Evolutionary conservation across 1,140 invertebrate species (phyloP).

Genomic region (Drosophila littoralis): DNA sequence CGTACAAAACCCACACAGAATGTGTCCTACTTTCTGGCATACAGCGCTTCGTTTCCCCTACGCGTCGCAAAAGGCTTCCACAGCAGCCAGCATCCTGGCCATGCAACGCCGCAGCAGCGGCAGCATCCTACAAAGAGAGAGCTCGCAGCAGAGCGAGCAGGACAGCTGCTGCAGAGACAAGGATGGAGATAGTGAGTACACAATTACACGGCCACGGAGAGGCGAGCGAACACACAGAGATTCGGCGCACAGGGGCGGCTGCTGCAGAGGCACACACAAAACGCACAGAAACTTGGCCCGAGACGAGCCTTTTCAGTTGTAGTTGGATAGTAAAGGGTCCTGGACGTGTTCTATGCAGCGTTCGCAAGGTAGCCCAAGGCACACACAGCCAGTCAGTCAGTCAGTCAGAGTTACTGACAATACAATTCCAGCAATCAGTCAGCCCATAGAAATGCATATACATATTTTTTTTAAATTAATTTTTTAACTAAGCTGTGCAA

Average conservation of each 20-base stretch:
- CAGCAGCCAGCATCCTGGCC: conserved; percentile 23
- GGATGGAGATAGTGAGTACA: conserved; percentile 6
- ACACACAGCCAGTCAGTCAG: conserved; percentile 15
- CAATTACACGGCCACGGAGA: too few relatives aligned
- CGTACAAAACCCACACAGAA: conserved; percentile 36
- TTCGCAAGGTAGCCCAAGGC: conserved; percentile 75
- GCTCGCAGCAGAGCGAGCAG: neutral
- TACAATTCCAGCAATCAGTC: conserved; percentile 8
- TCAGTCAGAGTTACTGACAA: conserved; percentile 10
- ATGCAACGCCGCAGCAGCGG: conserved; percentile 3
- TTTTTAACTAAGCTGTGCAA: conserved; percentile 7
- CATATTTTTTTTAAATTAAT: neutral
- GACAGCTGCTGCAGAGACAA: neutral
- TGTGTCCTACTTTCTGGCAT: conserved; percentile 78
- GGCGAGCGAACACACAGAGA: conserved; percentile 28
- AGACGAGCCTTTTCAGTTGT: conserved; percentile 76
- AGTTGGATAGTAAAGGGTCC: conserved; percentile 82
- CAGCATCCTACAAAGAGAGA: neutral
- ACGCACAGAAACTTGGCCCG: conserved; percentile 31
- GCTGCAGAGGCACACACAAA: conserved; percentile 43
- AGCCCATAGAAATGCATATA: conserved; percentile 6
- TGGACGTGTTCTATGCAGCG: conserved; percentile 75
- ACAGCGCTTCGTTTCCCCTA: conserved; percentile 60
- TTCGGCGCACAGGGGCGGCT: conserved; percentile 78
- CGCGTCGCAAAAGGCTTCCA: conserved; percentile 6